Conservation (phyloP, 2,113 vertebrate species). For the Chinchilla lanigera region DNA sequence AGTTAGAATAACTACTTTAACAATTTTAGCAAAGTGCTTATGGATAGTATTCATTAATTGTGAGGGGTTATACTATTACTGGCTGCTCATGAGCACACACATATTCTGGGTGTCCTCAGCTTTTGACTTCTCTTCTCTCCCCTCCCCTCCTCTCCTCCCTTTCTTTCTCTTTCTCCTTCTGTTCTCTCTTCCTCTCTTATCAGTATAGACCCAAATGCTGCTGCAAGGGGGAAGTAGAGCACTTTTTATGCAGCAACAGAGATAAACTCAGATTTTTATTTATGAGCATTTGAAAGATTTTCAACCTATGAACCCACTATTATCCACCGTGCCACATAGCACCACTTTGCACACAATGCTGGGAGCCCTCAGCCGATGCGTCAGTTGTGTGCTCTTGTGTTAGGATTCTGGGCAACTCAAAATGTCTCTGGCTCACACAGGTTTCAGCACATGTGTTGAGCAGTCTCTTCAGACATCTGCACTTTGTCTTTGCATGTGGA, state of each 20-base stretch:
- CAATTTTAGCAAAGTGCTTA: background rate
- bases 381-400: background rate
- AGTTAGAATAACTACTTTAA: background rate
- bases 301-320: background rate
- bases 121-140: background rate
- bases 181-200: background rate
- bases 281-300: background rate
- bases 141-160: background rate
- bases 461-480: background rate
- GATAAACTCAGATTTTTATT: background rate
- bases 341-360: background rate
- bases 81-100: background rate
- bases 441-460: background rate
- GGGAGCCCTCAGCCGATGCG: background rate
- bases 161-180: background rate
- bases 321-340: fast-evolving
- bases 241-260: slow-evolving; percentile 26
- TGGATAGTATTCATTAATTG: background rate
- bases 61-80: background rate
- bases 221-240: slow-evolving; percentile 10
- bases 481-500: background rate
- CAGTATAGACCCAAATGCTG: background rate
- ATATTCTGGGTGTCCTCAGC: background rate
- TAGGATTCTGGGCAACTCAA: background rate
- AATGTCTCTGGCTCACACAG: background rate